Conservation (phyloP, 2,888 invertebrate species). For the Nomada flava region DNA sequence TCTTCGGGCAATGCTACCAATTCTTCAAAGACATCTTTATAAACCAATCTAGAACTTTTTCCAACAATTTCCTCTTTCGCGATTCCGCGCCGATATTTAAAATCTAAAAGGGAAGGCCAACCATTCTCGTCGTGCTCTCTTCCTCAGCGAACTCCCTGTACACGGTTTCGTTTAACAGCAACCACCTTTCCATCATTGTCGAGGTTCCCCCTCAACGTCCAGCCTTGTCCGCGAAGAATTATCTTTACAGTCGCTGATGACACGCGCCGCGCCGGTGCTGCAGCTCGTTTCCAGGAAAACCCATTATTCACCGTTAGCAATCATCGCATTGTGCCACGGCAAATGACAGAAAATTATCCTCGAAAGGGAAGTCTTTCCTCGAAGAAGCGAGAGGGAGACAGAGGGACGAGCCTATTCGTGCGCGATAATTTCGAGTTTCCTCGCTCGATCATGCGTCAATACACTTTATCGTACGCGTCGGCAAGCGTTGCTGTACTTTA, state of each 20-base stretch:
- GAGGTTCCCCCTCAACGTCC: not conserved
- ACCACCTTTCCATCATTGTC: not conserved
- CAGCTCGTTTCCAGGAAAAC: conserved; percentile 59
- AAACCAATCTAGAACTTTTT: conserved; percentile 21
- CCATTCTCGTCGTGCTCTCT: not conserved
- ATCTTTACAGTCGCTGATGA: conserved; percentile 61
- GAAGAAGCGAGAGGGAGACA: not conserved
- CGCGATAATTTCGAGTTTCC: not conserved
- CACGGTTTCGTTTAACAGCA: not conserved
- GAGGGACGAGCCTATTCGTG: not conserved
- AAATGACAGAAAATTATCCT: conserved; percentile 66
- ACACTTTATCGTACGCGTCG: not conserved
- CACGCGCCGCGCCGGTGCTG: conserved; percentile 47
- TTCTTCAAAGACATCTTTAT: conserved; percentile 26
- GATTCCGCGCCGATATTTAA: not conserved
- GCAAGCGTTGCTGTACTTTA: too few relatives aligned
- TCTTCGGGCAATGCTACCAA: conserved; percentile 32
- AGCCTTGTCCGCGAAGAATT: conserved; percentile 36
- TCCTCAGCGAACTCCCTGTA: not conserved
- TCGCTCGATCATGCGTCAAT: conserved; percentile 1
- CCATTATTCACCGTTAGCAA: conserved; percentile 59
- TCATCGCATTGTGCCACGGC: conserved; percentile 49
- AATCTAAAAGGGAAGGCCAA: not conserved
- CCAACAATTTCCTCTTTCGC: conserved; percentile 4
- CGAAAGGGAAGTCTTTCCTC: conserved; percentile 40